Evolutionary conservation across 2,113 vertebrate genomes (phyloP).

Genomic region (Bothrops jararaca): DNA sequence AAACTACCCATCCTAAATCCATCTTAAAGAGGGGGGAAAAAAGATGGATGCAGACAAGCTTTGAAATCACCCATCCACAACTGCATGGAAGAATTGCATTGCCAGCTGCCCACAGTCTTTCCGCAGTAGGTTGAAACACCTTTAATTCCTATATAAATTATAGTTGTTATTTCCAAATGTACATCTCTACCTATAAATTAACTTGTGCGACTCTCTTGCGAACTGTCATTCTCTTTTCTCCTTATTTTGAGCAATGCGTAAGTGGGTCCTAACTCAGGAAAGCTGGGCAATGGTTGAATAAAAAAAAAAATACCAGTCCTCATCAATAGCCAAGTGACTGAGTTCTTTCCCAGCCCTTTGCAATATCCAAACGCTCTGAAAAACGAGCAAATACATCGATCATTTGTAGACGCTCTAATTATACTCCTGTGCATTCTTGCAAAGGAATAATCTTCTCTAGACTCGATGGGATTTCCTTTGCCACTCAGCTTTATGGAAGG

Average conservation of each 20-base stretch:
- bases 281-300: no score
- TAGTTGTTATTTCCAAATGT: not conserved
- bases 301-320: not conserved
- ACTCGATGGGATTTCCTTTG: not conserved
- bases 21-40: not conserved
- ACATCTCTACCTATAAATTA: not conserved
- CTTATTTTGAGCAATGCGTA: not conserved
- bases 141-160: not conserved
- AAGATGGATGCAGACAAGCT: no score
- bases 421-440: not conserved
- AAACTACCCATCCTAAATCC: no score
- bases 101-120: not conserved
- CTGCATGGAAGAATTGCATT: not conserved
- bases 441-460: not conserved
- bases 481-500: no score
- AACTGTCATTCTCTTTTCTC: not conserved
- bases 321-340: not conserved
- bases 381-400: not conserved
- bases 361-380: not conserved
- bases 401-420: not conserved
- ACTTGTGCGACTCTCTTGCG: not conserved
- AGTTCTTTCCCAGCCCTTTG: not conserved
- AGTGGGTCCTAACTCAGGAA: not conserved
- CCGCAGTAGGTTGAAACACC: not conserved
- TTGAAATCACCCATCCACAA: not conserved